Percentiles rank a stretch among this genome's conserved stretches.
Conservation (phyloP, 2,888 invertebrate genomes). For the Synergus laeviventris region DNA sequence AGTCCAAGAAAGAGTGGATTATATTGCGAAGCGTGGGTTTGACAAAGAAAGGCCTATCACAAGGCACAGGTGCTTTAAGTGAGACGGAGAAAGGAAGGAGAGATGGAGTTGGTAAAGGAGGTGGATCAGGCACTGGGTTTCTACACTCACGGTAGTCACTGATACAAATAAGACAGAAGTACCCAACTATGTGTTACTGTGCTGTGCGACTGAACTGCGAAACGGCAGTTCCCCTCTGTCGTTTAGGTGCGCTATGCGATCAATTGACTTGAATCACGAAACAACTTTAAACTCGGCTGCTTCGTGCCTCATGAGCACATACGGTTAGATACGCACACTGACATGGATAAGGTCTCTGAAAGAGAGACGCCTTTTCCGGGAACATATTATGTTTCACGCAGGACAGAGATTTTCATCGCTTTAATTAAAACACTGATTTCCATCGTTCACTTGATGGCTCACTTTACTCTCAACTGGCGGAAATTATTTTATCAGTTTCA, state of each 20-base stretch:
- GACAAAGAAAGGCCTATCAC: slow-evolving; percentile 50
- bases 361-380: slow-evolving; percentile 34
- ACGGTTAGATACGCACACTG: neutral
- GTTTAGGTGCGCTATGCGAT: slow-evolving; percentile 31
- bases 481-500: slow-evolving; percentile 22
- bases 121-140: slow-evolving; percentile 38
- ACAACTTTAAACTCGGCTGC: slow-evolving; percentile 14
- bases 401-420: slow-evolving; percentile 34
- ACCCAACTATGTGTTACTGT: neutral
- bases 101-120: slow-evolving; percentile 17
- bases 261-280: slow-evolving; percentile 43
- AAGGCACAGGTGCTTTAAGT: slow-evolving; percentile 50
- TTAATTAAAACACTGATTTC: slow-evolving; percentile 39
- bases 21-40: slow-evolving; percentile 43
- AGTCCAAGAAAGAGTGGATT: neutral
- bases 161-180: slow-evolving; percentile 17
- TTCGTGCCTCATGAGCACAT: slow-evolving; percentile 9
- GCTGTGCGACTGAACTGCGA: slow-evolving; percentile 9
- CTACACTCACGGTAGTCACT: slow-evolving; percentile 5
- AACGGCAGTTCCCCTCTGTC: slow-evolving; percentile 38
- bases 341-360: neutral
- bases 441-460: slow-evolving; percentile 36
- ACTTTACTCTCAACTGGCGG: neutral
- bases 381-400: slow-evolving; percentile 31
- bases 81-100: slow-evolving; percentile 16